Base-by-base conservation (phyloP, 30 jellyfish, hydroid and myxozoan genomes). In the Turritopsis dohrnii region DNA sequence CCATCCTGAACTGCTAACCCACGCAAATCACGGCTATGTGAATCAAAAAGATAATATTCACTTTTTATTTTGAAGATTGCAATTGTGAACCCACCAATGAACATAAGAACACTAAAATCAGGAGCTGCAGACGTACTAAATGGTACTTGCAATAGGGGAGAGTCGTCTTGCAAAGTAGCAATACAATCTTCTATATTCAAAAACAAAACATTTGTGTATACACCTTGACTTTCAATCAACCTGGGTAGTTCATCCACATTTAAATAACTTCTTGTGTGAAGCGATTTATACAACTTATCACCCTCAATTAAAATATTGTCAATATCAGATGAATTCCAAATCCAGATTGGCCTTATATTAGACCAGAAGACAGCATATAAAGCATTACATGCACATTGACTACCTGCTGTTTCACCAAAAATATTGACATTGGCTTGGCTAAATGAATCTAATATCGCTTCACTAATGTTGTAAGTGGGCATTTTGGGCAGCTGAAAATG, bases 1-100 rank as follows among this genome's bases (percentile, higher is more conserved):
- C n/a, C n/a, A n/a, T n/a, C n/a, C n/a, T n/a, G n/a, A n/a, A n/a
- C 82, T 21, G 26, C 26, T 74, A 74, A 20, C 54, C 82, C 82
- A 74, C 24, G 54, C 8, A 19, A 19, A 74, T 74, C 31, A 22
- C 82, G 52, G 54, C 82, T 22, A 74, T 74, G 82, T 29, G 54
- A 74, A 74, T 74, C 82, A 22, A 74, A 74, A 1, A 74, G 54
- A 29, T 21, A n/a, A n/a, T n/a, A n/a, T n/a, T n/a, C n/a, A n/a
- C n/a, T n/a, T n/a, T n/a, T n/a, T 21, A 22, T 74, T 74, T n/a
- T 25, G 60, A 74, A 21, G 8, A 74, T 74, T 5, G 82, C 82
- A 22, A 74, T 28, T 21, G 82, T 74, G 54, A 22, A 74, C 25
- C 82, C 20, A 22, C 54, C 52, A 74, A 74, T 74, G 54, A 74